Evolutionary conservation across 2,797 vertebrate species (phyloP), one percentile per base, ranked within the genome.

Genomic region (Melanotaenia boesemani): DNA sequence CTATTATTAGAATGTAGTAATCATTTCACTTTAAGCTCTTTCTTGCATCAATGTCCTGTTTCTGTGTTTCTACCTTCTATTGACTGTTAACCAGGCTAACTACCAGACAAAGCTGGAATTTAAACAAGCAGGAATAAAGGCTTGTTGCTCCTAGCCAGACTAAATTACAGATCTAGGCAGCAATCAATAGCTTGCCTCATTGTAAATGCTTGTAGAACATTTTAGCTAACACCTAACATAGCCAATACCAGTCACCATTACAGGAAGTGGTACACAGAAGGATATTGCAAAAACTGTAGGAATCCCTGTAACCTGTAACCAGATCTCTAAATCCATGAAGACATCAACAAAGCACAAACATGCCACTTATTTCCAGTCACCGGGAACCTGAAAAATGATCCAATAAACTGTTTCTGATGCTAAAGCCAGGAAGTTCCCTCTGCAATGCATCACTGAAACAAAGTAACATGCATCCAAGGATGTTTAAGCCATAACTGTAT

Each of bases 251-350:
- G 61, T 74, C 74, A 70, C 26, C 60, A 56, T n/a, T 10, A 28
- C 56, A 11, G 46, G 61, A 26, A 50, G 63, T 12, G 70, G 52
- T 24, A 24, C n/a, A 18, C 18, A 37, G 63, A 15, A 11, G 67
- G 67, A 41, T 75, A 72, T 79, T 63, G 77, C 68, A 74, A 81
- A 80, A 63, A 32, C 37, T 64, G 63, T 3, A 48, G 54, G 48
- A 73, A 73, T 72, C 77, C 11, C 74, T 67, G 70, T 66, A 82
- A 80, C 50, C 61, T 78, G 61, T 74, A 60, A 72, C 72, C 74
- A 65, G 56, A 59, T 41, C 54, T 34, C 12, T 52, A 13, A 28
- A 64, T 39, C 22, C 56, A 24, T 30, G 18, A 72, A 39, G 67
- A 41, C 39, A 41, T 15, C 63, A 22, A 34, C 24, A 0, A 39